Evolutionary conservation across 92 coral and sea anemone genomes (phyloP), one percentile per base, ranked within the genome.

Genomic region (Ricordea florida): DNA sequence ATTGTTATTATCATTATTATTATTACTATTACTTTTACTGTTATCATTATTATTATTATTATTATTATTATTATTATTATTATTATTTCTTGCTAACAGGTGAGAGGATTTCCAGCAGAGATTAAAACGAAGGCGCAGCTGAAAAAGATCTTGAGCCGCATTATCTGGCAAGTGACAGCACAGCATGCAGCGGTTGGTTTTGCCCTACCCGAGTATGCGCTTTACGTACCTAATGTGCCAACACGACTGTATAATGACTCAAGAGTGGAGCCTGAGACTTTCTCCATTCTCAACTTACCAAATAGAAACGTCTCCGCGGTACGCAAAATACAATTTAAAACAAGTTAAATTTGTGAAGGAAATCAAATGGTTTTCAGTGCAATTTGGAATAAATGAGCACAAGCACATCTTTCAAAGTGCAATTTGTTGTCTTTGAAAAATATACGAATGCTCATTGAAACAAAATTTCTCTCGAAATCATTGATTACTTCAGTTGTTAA

Each of bases 201-300:
- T 41, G 69, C 72, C 6, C 35, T 81, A 25, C 25, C 62, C 6
- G 69, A 81, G 23, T 81, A 72, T 28, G 81, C 35, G 13, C 14
- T 45, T 15, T 81, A 58, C 73, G 31, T 52, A 5, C 87, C 87
- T 34, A 72, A 72, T 48, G 29, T 63, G 25, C 87, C 87, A 20
- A 56, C 81, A 23, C 72, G 73, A 52, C 65, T 81, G 72, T 81
- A 81, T 82, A 65, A 83, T 37, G 89, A 83, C 34, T 62, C 74
- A 55, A 73, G 84, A n/a, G 72, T 68, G 33, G 27, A 71, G 15
- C 57, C 53, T 10, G 89, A 66, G 17, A 28, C 58, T 14, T 83
- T 67, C 61, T 22, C 41, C 6, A 16, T 59, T 23, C 35, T 55
- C 35, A 72, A 48, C 2, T 53, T 70, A 10, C 85, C 90, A 17